Percentiles rank a stretch among this genome's conserved stretches.
phyloP scores from a whole-genome alignment of 1,140 invertebrate species.

The Pantala flavescens region DNA sequence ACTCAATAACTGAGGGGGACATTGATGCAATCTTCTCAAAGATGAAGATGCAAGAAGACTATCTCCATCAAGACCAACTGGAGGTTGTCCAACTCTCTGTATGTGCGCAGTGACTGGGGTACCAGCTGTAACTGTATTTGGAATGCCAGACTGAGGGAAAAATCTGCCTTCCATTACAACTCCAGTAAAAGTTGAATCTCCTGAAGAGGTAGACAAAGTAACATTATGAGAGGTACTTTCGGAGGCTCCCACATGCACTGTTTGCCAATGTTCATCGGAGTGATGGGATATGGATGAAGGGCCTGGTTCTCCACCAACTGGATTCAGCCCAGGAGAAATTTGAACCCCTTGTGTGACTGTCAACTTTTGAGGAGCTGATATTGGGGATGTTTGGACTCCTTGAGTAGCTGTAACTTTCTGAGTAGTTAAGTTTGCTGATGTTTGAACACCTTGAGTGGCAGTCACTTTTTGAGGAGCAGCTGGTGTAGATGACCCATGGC shows the following conservation, averaged over 20 bases:
- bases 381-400: neutral
- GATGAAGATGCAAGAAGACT: neutral
- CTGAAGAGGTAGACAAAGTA: neutral
- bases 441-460: neutral
- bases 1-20: neutral
- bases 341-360: neutral
- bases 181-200: neutral
- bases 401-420: neutral
- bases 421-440: neutral
- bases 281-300: neutral
- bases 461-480: neutral
- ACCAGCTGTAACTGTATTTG: constrained; percentile 17
- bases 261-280: neutral
- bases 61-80: constrained; percentile 21
- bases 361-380: neutral
- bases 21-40: neutral
- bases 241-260: neutral
- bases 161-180: neutral
- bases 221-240: neutral
- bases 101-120: constrained; percentile 34
- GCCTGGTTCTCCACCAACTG: neutral
- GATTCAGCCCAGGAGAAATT: neutral
- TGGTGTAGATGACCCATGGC: constrained; percentile 26
- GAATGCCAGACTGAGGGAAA: neutral
- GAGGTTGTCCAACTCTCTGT: constrained; percentile 35